Base-by-base conservation (phyloP, 2,113 vertebrate species). In the Rhineura floridana region DNA sequence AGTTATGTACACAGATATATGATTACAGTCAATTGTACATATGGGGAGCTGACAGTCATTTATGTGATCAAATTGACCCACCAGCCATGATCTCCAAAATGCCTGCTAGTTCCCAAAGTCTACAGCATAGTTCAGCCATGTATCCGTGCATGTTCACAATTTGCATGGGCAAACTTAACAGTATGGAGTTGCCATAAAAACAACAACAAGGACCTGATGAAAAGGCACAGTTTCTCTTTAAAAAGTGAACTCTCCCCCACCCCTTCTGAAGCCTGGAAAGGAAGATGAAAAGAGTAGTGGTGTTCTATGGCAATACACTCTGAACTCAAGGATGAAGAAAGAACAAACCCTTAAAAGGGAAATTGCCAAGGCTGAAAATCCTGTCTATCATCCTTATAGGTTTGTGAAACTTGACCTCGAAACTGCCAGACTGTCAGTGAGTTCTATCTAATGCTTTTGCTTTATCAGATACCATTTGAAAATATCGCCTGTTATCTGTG, bases 381-480 rank as follows among this genome's bases (percentile, higher is more conserved):
- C 44, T 81, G 46, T 3, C 59, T 81, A 48, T 42, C 76, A 86
- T 67, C 62, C 12, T 50, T 59, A 77, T 19, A 76, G 48, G 21
- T 77, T 59, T 88, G 55, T 62, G 83, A 88, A 86, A n/a, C 25
- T 77, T 52, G 62, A 73, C 33, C 6, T 55, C 86, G 44, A 78
- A 78, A 23, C 30, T 30, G 39, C 8, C 50, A 81, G 12, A 46
- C 6, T 48, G 42, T 17, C 62, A 76, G 19, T 89, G 48, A 72
- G 2, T 81, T 84, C 19, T 52, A 9, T 77, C 46, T 77, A 76
- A 88, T 77, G 25, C 48, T 80, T 91, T 52, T 6, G 25, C 46
- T 13, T 59, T 65, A 77, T 86, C 33, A 65, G 69, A 73, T 90
- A n/a, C n/a, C 10, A 25, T 85, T 82, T 90, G n/a, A 79, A 91